Evolutionary conservation across 2,797 vertebrate species (phyloP), one percentile per base, ranked within the genome.

Genomic region (Characodon lateralis): DNA sequence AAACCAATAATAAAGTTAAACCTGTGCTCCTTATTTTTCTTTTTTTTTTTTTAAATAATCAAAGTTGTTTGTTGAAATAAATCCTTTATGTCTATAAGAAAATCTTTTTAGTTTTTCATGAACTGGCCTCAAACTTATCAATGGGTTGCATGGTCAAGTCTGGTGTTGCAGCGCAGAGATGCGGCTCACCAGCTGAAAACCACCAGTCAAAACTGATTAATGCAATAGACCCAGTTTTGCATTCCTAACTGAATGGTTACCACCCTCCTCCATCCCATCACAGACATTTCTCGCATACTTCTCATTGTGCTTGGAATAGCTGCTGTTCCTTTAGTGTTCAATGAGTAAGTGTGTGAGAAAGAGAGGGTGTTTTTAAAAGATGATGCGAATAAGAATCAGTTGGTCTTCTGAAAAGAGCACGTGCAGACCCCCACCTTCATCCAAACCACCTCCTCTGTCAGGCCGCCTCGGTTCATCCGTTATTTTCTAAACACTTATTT

Each of bases 271-370:
- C 83, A 85, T 79, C 85, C 85, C 85, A 87, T 91, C 80, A 68
- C 75, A 87, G 77, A 83, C 89, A 91, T 92, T 90, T 89, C 84
- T 91, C 7, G 20, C 89, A 90, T 93, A 83, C 84, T 89, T 93
- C 78, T 89, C 90, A 89, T 91, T 92, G 89, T 89, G 87, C 85
- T 84, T 63, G 71, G 81, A 92, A 89, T 90, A 85, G 77, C 79
- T 89, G 74, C 81, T 86, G 84, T 88, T 83, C 63, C 79, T 82
- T 18, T 26, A 61, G n/a, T 77, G 77, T 84, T 85, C 90, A 83
- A 85, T 74, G 80, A 81, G 78, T 74, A 51, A 22, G 18, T 78
- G 16, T 76, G 53, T 55, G 18, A 8, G 31, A 9, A 28, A 35
- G 0, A 13, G 16, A 48, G n/a, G 43, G 2, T 43, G 28, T 56